Evolutionary conservation across 2,797 vertebrate species (phyloP).

Genomic region (Trachops cirrhosus): DNA sequence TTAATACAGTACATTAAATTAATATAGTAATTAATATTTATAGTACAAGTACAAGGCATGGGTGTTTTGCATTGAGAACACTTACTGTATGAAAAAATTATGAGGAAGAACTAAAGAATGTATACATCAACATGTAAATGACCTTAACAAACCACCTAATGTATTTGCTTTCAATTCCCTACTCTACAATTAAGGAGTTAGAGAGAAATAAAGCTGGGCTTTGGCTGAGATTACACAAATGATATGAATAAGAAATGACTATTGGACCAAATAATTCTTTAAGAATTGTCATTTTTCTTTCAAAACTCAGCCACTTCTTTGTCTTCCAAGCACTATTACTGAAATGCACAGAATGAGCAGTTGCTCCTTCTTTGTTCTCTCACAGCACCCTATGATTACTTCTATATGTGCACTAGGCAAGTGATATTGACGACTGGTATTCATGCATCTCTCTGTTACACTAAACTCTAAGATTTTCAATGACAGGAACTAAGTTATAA

Average conservation of each 20-base stretch:
- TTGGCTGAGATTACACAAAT: background rate
- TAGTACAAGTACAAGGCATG: background rate
- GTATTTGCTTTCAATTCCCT: background rate
- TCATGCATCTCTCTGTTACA: background rate
- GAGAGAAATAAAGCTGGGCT: background rate
- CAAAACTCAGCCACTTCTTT: background rate
- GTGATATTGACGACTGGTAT: background rate
- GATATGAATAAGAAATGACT: background rate
- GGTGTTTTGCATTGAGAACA: background rate
- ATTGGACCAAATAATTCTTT: background rate
- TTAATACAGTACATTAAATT: background rate
- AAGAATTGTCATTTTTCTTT: background rate
- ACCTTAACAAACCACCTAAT: background rate
- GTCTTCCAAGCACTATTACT: background rate
- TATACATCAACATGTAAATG: background rate
- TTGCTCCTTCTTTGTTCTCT: background rate
- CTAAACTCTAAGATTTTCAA: background rate
- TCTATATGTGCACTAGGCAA: background rate
- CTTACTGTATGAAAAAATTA: background rate
- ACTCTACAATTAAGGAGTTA: background rate
- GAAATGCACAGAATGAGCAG: background rate
- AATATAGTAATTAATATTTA: background rate
- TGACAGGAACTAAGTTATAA: background rate
- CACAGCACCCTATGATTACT: rapidly evolving
- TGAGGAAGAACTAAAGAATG: background rate